phyloP scores from a whole-genome alignment of 2,888 invertebrate species.

The Agriotes lineatus region DNA sequence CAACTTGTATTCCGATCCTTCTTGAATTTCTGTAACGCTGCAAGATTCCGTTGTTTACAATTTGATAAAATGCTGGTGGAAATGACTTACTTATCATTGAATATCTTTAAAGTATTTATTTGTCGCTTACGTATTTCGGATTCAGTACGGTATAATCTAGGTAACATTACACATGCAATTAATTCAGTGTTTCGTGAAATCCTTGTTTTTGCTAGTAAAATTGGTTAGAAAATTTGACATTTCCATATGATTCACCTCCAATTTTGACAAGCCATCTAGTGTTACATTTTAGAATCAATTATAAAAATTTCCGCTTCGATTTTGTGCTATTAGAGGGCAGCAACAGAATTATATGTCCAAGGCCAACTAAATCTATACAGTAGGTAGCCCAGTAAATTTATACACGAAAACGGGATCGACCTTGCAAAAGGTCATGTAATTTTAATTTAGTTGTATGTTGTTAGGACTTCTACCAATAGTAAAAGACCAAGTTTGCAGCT shows the following conservation, averaged over 20 bases:
- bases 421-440: no score
- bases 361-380: no score
- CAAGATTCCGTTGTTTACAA: neutral
- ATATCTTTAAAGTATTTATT: slow-evolving; percentile 85
- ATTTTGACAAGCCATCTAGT: slow-evolving; percentile 8
- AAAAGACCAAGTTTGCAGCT: no score
- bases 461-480: no score
- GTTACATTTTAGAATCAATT: neutral
- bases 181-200: neutral
- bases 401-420: no score
- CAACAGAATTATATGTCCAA: no score
- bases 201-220: neutral
- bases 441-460: no score
- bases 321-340: no score
- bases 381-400: no score
- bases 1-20: slow-evolving; percentile 80
- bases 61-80: neutral
- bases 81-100: slow-evolving; percentile 80
- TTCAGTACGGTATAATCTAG: slow-evolving; percentile 70
- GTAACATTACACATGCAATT: slow-evolving; percentile 66
- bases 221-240: slow-evolving; percentile 25
- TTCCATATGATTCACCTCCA: slow-evolving; percentile 4
- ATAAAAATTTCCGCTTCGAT: no score
- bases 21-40: slow-evolving; percentile 79
- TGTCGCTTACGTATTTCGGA: slow-evolving; percentile 76